A percentile compares a stretch with the other conserved stretches of the same genome.
phyloP scores from a whole-genome alignment of 2,113 vertebrate species.

The Cebidichthys violaceus region DNA sequence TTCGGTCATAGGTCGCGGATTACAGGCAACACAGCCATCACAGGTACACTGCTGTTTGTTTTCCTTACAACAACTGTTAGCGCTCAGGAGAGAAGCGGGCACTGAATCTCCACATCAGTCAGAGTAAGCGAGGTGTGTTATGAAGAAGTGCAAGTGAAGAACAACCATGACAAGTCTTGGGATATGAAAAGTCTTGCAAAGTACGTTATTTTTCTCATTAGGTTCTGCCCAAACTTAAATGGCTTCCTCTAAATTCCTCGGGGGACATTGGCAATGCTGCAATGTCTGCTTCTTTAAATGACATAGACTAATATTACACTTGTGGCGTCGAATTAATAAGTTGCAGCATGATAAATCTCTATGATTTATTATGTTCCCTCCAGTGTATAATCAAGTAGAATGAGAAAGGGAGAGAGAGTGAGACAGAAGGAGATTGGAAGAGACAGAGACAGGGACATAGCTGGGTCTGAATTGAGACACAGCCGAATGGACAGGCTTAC shows the following conservation, averaged over 20 bases:
- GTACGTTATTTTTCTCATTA: constrained; percentile 4
- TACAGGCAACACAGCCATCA: constrained; percentile 67
- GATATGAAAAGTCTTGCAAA: constrained; percentile 26
- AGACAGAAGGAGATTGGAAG: constrained; percentile 42
- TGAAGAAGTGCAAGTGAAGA: background rate
- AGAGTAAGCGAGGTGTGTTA: background rate
- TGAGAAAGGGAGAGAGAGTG: constrained; percentile 47
- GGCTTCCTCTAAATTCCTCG: constrained; percentile 45
- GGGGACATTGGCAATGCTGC: constrained; percentile 29
- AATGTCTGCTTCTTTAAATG: constrained; percentile 73
- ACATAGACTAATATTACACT: constrained; percentile 75
- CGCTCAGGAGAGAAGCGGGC: constrained; percentile 21
- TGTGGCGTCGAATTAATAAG: constrained; percentile 83
- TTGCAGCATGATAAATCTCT: constrained; percentile 77
- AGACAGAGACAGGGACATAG: constrained; percentile 52
- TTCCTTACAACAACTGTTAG: constrained; percentile 39
- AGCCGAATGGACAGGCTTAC: constrained; percentile 58
- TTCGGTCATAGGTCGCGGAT: constrained; percentile 78
- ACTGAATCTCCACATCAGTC: constrained; percentile 28
- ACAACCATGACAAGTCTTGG: background rate
- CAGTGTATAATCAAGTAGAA: constrained; percentile 79
- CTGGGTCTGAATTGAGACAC: constrained; percentile 53
- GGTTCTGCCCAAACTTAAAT: constrained; percentile 35
- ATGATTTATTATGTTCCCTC: constrained; percentile 80
- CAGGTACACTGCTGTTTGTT: constrained; percentile 66